Evolutionary conservation across 2,888 invertebrate species (phyloP).

Genomic region (Antitype chi): DNA sequence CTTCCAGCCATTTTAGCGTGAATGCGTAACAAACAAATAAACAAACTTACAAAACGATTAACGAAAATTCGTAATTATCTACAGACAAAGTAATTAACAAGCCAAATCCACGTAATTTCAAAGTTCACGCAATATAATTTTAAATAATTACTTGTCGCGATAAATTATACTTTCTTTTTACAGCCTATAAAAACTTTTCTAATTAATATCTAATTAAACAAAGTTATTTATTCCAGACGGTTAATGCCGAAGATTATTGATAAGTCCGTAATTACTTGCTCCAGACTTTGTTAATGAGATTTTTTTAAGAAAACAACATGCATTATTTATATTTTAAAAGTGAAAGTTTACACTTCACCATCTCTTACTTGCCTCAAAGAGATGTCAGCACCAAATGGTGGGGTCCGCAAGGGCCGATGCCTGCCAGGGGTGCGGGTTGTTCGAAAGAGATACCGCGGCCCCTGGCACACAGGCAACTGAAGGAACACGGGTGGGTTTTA

Average conservation of each 20-base stretch:
- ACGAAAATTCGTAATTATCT: neutral
- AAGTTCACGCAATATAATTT: conserved; percentile 32
- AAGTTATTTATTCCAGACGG: conserved; percentile 45
- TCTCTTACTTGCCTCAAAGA: too few species aligned
- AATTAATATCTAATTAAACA: conserved; percentile 56
- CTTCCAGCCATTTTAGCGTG: too few species aligned
- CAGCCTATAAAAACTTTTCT: conserved; percentile 51
- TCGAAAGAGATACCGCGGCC: too few species aligned
- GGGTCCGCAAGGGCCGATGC: too few species aligned
- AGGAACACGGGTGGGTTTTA: too few species aligned
- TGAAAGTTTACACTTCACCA: too few species aligned
- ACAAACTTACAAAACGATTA: neutral
- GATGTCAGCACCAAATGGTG: too few species aligned
- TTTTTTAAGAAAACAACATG: conserved; percentile 27
- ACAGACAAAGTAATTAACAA: conserved; percentile 7
- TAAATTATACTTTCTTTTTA: conserved; percentile 53
- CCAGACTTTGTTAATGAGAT: conserved; percentile 37
- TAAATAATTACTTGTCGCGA: conserved; percentile 49
- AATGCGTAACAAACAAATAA: too few species aligned
- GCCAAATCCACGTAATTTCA: conserved; percentile 9
- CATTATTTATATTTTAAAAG: neutral
- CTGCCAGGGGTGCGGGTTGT: too few species aligned
- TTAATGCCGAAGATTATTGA: conserved; percentile 54
- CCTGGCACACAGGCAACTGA: too few species aligned
- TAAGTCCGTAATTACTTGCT: conserved; percentile 50